These are phyloP conservation scores for Littorina saxatilis DNA, from an alignment of 1,140 invertebrate genomes.

Conservation along the genomic window DNA sequence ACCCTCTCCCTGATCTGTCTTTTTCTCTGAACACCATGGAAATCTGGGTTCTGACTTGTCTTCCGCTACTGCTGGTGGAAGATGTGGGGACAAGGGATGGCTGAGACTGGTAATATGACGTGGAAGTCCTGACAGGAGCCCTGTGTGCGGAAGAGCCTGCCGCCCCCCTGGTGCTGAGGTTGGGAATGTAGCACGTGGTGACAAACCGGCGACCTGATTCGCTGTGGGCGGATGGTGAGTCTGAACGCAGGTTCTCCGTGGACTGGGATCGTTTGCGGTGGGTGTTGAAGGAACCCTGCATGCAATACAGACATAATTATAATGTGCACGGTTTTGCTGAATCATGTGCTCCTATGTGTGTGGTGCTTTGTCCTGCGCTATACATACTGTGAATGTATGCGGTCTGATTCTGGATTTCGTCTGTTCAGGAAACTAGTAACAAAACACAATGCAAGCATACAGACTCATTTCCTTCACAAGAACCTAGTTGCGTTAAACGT, in stretches of 20 bases:
- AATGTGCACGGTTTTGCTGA: no score
- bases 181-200: slow-evolving; percentile 40
- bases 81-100: neutral
- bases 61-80: no score
- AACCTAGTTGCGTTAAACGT: no score
- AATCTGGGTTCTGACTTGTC: slow-evolving; percentile 16
- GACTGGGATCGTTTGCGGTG: neutral
- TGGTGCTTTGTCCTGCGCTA: no score
- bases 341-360: no score
- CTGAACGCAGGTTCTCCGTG: neutral
- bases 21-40: slow-evolving; percentile 18
- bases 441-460: no score
- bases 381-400: no score
- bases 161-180: neutral
- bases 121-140: neutral
- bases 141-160: neutral
- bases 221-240: neutral
- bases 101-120: neutral
- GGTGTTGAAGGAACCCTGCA: neutral
- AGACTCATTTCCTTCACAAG: no score
- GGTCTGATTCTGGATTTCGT: no score
- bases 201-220: neutral
- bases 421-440: no score
- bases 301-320: no score
- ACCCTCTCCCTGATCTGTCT: neutral